Conservation (phyloP, 1,140 invertebrate species). For the Eueides isabella region DNA sequence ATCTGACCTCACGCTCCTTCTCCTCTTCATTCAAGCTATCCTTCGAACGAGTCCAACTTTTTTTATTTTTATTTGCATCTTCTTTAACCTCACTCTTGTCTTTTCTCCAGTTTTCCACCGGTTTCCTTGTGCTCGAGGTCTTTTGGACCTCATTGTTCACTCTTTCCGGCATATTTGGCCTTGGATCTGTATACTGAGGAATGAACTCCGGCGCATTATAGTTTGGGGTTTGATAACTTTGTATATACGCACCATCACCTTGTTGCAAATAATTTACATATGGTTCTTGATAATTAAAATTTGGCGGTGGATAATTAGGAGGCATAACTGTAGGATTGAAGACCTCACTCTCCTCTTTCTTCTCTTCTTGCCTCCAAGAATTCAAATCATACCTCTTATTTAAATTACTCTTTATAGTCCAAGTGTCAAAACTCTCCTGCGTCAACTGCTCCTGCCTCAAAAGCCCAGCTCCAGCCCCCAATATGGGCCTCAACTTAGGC, state of each 20-base stretch:
- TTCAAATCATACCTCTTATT: conserved; percentile 72
- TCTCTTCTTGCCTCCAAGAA: conserved; percentile 71
- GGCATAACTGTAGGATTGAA: conserved; percentile 64
- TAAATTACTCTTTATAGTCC: conserved; percentile 59
- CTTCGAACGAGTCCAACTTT: conserved; percentile 65
- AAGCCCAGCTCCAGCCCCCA: conserved; percentile 69
- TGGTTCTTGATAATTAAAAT: conserved; percentile 60
- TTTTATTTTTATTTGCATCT: conserved; percentile 62
- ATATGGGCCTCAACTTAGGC: conserved; percentile 70
- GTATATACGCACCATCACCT: conserved; percentile 71
- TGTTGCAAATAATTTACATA: conserved; percentile 69
- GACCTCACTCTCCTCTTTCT: conserved; percentile 56
- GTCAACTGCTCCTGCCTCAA: conserved; percentile 65
- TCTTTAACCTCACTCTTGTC: conserved; percentile 62
- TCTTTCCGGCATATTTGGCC: conserved; percentile 50
- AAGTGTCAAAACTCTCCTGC: conserved; percentile 65
- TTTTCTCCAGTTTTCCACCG: conserved; percentile 68
- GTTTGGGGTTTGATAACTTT: conserved; percentile 53
- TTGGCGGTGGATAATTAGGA: conserved; percentile 60
- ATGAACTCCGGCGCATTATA: conserved; percentile 55
- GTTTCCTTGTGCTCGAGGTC: conserved; percentile 47
- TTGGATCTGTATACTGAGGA: conserved; percentile 40
- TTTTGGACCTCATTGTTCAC: conserved; percentile 70
- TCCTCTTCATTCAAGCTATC: conserved; percentile 66
- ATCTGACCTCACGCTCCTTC: conserved; percentile 47